These are phyloP conservation scores for Pomacea maculata DNA, from an alignment of 1,140 invertebrate species.

Conservation along the genomic window DNA sequence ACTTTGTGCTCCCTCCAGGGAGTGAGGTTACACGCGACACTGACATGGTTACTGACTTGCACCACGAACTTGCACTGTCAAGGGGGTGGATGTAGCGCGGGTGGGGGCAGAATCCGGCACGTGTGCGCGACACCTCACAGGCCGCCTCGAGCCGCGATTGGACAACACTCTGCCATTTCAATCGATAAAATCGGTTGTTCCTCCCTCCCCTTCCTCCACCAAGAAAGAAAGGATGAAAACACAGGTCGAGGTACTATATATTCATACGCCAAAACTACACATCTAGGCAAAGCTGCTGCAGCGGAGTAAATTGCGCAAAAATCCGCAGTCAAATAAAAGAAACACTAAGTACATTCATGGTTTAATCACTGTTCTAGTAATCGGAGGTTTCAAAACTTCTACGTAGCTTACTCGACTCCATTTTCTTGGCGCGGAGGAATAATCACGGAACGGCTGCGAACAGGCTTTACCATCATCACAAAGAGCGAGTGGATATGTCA, in stretches of 20 bases:
- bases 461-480: slow-evolving; percentile 20
- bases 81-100: no score
- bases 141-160: slow-evolving; percentile 15
- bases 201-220: background rate
- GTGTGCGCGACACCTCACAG: slow-evolving; percentile 19
- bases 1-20: background rate
- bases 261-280: slow-evolving; percentile 15
- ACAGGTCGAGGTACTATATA: slow-evolving; percentile 26
- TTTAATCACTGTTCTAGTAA: no score
- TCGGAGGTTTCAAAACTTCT: no score
- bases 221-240: slow-evolving; percentile 28
- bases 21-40: background rate
- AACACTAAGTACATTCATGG: no score
- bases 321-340: no score
- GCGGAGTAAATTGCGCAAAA: no score
- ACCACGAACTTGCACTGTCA: no score
- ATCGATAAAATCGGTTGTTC: slow-evolving; percentile 22
- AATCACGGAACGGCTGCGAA: background rate
- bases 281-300: no score
- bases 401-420: no score
- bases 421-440: slow-evolving; percentile 16
- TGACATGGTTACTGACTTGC: no score
- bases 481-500: slow-evolving; percentile 19
- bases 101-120: background rate
- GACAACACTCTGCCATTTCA: slow-evolving; percentile 17